Evolutionary conservation across 37 sponge, comb jelly and placozoan species (phyloP).

Genomic region (Theonella swinhoei): DNA sequence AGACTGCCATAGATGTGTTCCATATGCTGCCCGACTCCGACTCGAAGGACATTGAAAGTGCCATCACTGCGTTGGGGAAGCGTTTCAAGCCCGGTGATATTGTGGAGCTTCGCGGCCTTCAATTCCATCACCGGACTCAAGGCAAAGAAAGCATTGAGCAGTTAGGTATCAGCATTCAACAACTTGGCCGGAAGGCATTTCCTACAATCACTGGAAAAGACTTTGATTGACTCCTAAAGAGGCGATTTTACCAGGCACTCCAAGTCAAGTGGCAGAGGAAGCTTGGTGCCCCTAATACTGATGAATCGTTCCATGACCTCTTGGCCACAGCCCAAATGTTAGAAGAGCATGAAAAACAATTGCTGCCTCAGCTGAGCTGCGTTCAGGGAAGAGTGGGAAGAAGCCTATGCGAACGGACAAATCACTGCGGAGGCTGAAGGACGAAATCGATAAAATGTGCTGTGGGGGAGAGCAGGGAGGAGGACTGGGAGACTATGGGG

Average conservation of each 20-base stretch:
- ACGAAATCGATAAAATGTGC: not conserved
- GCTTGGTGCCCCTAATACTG: constrained; percentile 16
- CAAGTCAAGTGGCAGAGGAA: constrained; percentile 9
- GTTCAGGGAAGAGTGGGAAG: not conserved
- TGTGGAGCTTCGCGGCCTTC: not conserved
- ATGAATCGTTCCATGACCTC: constrained; percentile 13
- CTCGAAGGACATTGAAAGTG: not conserved
- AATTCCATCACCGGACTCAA: constrained; percentile 7
- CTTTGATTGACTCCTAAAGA: constrained; percentile 2
- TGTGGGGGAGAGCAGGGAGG: not conserved
- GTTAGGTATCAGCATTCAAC: not conserved
- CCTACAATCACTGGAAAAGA: not conserved
- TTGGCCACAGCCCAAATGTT: not conserved
- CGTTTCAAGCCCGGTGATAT: constrained; percentile 22
- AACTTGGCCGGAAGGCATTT: not conserved
- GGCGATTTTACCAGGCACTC: constrained; percentile 1
- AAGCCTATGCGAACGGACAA: not conserved
- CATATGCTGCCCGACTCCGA: constrained; percentile 5
- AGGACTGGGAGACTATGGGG: not conserved
- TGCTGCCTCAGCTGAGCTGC: not conserved
- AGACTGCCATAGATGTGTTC: constrained; percentile 13
- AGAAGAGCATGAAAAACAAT: constrained; percentile 17
- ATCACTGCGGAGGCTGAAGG: not conserved
- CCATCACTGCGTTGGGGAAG: constrained; percentile 2
- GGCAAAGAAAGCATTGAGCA: not conserved